Evolutionary conservation across 2,797 vertebrate genomes (phyloP).

Genomic region (Sebastolobus altivelis): DNA sequence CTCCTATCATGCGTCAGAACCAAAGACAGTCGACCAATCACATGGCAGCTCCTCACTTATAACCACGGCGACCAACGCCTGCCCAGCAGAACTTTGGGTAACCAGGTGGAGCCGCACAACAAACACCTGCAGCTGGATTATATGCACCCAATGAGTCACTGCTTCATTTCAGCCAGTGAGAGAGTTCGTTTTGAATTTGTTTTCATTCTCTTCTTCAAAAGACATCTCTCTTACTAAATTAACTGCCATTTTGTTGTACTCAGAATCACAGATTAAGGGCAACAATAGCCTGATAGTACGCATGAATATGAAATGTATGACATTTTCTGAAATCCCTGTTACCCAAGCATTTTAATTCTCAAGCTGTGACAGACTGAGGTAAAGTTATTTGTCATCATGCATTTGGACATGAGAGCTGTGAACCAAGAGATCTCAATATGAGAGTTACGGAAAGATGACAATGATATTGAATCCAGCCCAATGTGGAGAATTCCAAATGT

Average conservation of each 20-base stretch:
- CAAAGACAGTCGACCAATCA: conserved; percentile 57
- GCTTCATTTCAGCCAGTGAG: neutral
- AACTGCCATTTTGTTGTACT: neutral
- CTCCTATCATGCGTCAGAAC: conserved; percentile 45
- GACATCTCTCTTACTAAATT: neutral
- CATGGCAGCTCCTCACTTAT: conserved; percentile 37
- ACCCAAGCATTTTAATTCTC: neutral
- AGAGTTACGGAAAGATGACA: neutral
- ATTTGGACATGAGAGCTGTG: neutral
- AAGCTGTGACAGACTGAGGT: neutral
- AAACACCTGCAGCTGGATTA: conserved; percentile 24
- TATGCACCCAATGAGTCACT: conserved; percentile 5
- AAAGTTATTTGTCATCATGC: neutral
- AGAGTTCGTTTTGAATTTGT: neutral
- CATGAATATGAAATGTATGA: neutral
- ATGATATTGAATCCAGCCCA: neutral
- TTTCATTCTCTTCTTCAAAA: neutral
- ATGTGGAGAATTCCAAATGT: neutral
- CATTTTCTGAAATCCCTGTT: too few relatives aligned
- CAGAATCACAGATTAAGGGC: neutral
- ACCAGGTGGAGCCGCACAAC: conserved; percentile 39
- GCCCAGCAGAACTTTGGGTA: conserved; percentile 44
- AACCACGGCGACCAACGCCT: conserved; percentile 46
- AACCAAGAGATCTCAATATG: neutral
- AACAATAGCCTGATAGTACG: neutral